Evolutionary conservation across 2,797 vertebrate genomes (phyloP).

Genomic region (Poeciliopsis turneri): DNA sequence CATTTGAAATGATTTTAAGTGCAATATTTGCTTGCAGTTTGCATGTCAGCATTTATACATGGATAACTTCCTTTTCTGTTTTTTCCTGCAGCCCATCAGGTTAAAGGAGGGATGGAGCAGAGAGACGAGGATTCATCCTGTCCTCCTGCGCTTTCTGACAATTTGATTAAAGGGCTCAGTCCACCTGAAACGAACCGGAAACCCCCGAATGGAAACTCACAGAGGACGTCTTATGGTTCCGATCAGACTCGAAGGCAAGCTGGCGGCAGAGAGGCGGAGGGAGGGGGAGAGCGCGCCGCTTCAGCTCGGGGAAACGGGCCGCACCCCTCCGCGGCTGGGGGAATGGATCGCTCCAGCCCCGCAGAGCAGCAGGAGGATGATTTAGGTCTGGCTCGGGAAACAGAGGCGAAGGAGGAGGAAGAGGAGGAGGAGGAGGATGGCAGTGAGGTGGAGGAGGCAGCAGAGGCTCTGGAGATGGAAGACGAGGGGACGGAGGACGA

Average conservation of each 20-base stretch:
- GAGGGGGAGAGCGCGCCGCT: constrained; percentile 44
- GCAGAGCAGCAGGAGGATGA: constrained; percentile 71
- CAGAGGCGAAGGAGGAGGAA: constrained; percentile 54
- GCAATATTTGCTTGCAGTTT: background rate
- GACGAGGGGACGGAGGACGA: constrained; percentile 72
- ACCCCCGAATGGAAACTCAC: constrained; percentile 51
- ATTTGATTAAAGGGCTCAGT: constrained; percentile 61
- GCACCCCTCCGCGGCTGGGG: constrained; percentile 53
- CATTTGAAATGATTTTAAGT: background rate
- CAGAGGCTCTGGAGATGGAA: constrained; percentile 68
- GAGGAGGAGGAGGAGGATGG: constrained; percentile 50
- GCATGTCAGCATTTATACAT: background rate
- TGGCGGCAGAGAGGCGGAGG: constrained; percentile 27
- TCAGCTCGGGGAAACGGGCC: constrained; percentile 41
- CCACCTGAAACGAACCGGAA: constrained; percentile 60
- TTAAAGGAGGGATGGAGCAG: constrained; percentile 61
- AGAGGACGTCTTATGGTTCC: constrained; percentile 60
- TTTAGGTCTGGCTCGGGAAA: constrained; percentile 49
- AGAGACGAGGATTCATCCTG: constrained; percentile 52
- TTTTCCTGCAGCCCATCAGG: constrained; percentile 49
- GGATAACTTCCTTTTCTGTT: background rate
- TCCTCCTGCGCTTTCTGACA: constrained; percentile 68
- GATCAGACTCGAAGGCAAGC: constrained; percentile 55
- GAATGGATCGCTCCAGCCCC: constrained; percentile 66
- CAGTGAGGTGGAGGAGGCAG: constrained; percentile 52